Percentiles rank a stretch among this genome's conserved stretches.
These are phyloP conservation scores for Lasioglossum zephyrum DNA, from an alignment of 2,888 invertebrate genomes.

Conservation along the genomic window DNA sequence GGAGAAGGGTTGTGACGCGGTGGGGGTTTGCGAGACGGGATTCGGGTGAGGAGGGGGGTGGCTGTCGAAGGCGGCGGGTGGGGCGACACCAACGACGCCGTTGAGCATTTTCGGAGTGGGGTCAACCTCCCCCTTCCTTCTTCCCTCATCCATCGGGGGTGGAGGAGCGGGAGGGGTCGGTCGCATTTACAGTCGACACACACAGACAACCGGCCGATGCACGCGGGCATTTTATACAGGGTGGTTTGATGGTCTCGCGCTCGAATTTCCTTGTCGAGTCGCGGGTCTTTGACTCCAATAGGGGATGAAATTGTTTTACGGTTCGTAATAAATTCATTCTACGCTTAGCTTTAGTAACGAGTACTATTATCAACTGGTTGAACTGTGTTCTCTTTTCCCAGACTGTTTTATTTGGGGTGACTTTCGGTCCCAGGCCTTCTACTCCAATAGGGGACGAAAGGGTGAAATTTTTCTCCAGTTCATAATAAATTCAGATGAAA, in stretches of 20 bases:
- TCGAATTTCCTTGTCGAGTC: not conserved
- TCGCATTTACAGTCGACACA: constrained; percentile 34
- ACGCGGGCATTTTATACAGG: constrained; percentile 44
- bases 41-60: not conserved
- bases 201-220: constrained; percentile 17
- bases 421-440: not conserved
- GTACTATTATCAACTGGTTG: not conserved
- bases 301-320: not conserved
- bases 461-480: not conserved
- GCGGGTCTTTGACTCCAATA: not conserved
- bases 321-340: not conserved
- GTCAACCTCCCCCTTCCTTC: constrained; percentile 21
- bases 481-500: not conserved
- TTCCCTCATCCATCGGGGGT: not conserved
- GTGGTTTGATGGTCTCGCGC: constrained; percentile 24
- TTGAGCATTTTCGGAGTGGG: constrained; percentile 44
- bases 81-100: constrained; percentile 16
- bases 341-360: not conserved
- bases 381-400: not conserved
- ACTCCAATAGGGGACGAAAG: not conserved
- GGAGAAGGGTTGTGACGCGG: not conserved
- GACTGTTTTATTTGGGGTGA: not conserved
- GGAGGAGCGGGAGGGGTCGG: not conserved
- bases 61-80: constrained; percentile 9
- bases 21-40: not conserved